Evolutionary conservation across 2,888 invertebrate genomes (phyloP), one percentile per base, ranked within the genome.

Genomic region (Sarcophaga rosellei): DNA sequence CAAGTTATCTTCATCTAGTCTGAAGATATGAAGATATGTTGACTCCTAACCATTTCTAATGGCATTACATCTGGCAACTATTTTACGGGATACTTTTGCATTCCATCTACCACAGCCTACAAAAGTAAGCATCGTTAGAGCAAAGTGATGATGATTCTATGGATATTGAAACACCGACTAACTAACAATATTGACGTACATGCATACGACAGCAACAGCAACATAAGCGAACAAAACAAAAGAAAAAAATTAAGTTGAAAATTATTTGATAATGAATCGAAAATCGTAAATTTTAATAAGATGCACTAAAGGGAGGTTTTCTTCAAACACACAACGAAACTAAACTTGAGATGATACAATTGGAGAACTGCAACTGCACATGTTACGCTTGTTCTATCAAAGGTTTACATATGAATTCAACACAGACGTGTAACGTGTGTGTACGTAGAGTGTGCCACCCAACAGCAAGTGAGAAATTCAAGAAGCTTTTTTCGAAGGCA

Each of bases 281-380:
- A 89, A 89, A 89, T 90, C 92, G 91, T 92, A 92, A 92, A 92
- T 92, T 90, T 90, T 79, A 85, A 88, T 90, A 89, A 92, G 83
- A 88, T 88, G 87, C 87, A 77, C 86, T 75, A 75, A 86, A 86
- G 86, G 86, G 86, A 86, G 86, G 21, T 70, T 77, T 76, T 82
- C n/a, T n/a, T 6, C 73, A 78, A n/a, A 35, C 61, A 78, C 47
- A 15, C 65, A 65, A 72, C 82, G 3, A 84, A 85, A 78, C 23
- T 12, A 63, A 69, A 65, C 53, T 11, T 61, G n/a, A 65, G 47
- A 23, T 70, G 62, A 62, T 62, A 45, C n/a, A 69, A 68, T 70
- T 35, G n/a, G 25, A 57, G 59, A 78, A 74, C 57, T 21, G 4
- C 35, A 75, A 57, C 44, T n/a, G 17, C 10, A 35, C 17, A 70